A percentile compares a stretch with the other conserved stretches of the same genome.
Conservation (phyloP, 2,797 vertebrate species). For the Enoplosus armatus region DNA sequence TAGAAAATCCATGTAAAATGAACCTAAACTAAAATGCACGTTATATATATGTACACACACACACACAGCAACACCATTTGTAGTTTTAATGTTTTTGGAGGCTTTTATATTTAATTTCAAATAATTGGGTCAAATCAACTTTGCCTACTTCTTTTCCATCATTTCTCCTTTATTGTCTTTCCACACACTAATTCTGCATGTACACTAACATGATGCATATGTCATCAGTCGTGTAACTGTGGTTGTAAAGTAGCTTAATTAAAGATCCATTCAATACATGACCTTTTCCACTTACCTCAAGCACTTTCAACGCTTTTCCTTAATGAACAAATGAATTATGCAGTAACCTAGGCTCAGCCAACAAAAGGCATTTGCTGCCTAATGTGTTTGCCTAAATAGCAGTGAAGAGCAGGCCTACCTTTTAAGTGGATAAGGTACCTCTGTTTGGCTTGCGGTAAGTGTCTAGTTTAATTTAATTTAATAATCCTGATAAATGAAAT, state of each 20-base stretch:
- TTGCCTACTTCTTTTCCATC: neutral
- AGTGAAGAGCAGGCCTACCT: conserved; percentile 84
- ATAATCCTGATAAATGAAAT: conserved; percentile 92
- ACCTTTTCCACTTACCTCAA: conserved; percentile 82
- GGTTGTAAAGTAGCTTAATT: conserved; percentile 82
- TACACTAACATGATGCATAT: conserved; percentile 72
- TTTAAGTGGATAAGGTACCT: conserved; percentile 86
- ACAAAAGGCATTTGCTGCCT: conserved; percentile 83
- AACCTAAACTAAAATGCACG: neutral
- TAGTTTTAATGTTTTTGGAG: neutral
- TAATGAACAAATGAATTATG: conserved; percentile 85
- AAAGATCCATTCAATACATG: conserved; percentile 82
- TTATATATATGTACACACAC: neutral
- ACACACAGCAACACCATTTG: neutral
- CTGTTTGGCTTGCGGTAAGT: conserved; percentile 85
- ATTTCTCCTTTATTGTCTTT: conserved; percentile 44
- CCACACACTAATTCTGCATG: conserved; percentile 50
- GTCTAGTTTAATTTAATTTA: conserved; percentile 93
- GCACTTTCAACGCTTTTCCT: conserved; percentile 78
- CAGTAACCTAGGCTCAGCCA: conserved; percentile 77
- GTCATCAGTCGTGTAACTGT: conserved; percentile 75
- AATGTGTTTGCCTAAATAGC: conserved; percentile 86
- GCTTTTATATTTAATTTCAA: conserved; percentile 10
- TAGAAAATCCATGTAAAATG: neutral
- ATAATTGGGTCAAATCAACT: conserved; percentile 14